A percentile compares a stretch with the other conserved stretches of the same genome.
phyloP scores from a whole-genome alignment of 2,888 invertebrate species.

The Drosophila seclusa region DNA sequence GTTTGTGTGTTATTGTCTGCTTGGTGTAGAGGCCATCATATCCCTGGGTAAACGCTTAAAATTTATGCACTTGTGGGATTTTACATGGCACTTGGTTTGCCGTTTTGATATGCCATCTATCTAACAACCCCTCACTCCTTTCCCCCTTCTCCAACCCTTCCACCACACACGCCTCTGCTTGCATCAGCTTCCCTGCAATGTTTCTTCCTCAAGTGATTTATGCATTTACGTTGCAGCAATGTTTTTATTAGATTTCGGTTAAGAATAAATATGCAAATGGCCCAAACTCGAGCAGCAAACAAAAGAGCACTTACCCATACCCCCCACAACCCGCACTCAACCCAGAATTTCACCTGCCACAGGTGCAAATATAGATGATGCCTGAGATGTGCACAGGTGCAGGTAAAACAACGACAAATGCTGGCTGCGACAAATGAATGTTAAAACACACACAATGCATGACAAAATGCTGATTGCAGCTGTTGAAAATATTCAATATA shows the following conservation, averaged over 20 bases:
- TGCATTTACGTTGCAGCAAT: conserved; percentile 41
- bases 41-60: conserved; percentile 59
- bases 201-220: conserved; percentile 10
- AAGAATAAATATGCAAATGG: conserved; percentile 61
- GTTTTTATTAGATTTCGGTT: conserved; percentile 70
- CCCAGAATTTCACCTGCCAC: background rate
- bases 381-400: background rate
- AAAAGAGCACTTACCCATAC: background rate
- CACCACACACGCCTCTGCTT: background rate
- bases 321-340: background rate
- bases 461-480: conserved; percentile 60
- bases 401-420: background rate
- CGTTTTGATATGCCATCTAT: conserved; percentile 29
- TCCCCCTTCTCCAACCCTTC: background rate
- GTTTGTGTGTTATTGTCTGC: conserved; percentile 9
- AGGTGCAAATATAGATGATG: conserved; percentile 10
- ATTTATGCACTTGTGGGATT: conserved; percentile 78
- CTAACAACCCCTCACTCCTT: background rate
- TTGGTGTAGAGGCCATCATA: conserved; percentile 48
- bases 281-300: conserved; percentile 23
- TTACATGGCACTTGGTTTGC: conserved; percentile 46
- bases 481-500: conserved; percentile 25
- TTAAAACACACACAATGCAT: conserved; percentile 43
- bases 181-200: background rate
- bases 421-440: conserved; percentile 51